A percentile compares a stretch with the other conserved stretches of the same genome.
Conservation (phyloP, 1,140 invertebrate genomes). For the Branchinecta lindahli region DNA sequence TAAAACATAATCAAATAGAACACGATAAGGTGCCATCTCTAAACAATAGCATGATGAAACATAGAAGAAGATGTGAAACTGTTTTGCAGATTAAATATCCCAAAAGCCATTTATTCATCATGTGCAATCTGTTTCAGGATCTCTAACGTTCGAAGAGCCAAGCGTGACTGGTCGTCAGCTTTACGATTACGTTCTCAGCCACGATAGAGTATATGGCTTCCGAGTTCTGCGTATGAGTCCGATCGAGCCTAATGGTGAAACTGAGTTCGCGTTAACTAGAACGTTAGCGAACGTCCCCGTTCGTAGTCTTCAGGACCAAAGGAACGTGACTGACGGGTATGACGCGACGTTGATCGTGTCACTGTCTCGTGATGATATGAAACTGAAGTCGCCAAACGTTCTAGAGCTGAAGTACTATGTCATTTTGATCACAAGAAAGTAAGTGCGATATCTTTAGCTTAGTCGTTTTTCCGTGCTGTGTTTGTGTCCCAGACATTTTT, state of each 20-base stretch:
- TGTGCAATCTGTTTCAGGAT: constrained; percentile 34
- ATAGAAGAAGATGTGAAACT: no score
- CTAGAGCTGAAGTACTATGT: constrained; percentile 55
- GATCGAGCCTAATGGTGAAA: constrained; percentile 25
- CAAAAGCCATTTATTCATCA: no score
- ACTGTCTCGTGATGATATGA: constrained; percentile 29
- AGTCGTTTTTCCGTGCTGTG: background rate
- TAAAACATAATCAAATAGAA: no score
- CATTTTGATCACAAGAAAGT: constrained; percentile 48
- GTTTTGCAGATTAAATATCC: no score
- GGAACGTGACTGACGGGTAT: constrained; percentile 39
- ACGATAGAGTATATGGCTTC: constrained; percentile 53
- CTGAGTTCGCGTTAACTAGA: constrained; percentile 39
- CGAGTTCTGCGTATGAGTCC: constrained; percentile 47
- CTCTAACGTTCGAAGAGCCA: constrained; percentile 41
- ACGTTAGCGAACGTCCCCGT: constrained; percentile 17
- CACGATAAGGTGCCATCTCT: no score
- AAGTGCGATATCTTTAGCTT: constrained; percentile 19
- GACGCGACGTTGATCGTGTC: constrained; percentile 50
- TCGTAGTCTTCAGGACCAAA: background rate
- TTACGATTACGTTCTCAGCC: constrained; percentile 52
- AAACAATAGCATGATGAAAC: no score
- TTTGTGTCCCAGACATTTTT: no score
- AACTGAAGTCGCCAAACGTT: constrained; percentile 27
- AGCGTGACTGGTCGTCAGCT: constrained; percentile 47